Base-by-base conservation (phyloP, 2,113 vertebrate genomes). In the Python bivittatus region DNA sequence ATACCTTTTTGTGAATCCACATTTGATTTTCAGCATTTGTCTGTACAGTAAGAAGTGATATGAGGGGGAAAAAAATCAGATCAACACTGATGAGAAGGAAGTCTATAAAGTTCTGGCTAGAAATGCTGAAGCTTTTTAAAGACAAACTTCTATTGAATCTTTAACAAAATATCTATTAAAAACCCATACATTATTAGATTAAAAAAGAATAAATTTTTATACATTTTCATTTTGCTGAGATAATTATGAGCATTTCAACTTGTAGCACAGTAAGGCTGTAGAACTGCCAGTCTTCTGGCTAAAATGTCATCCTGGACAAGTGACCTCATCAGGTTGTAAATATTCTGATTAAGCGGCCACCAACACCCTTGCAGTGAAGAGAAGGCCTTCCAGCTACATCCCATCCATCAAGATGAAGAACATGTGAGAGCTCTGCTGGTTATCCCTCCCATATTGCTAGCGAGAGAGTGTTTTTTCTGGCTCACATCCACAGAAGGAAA, bases 391-490 rank as follows among this genome's bases (percentile, higher is more conserved):
- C 91, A 92, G 93, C 84, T 93, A 93, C 64, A 61, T 94, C 91
- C 94, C 93, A 95, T 95, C 93, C 58, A 91, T 94, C 84, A 96
- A 91, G 87, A 93, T 90, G 90, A 95, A 92, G 91, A 95, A 94
- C 92, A 94, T 90, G 90, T 89, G 95, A 93, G 95, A 93, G 85
- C 25, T 92, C 86, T 94, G 79, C 95, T 96, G 95, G 88, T 93
- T 89, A 61, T 95, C 93, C 90, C 85, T 95, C 96, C 90, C 91
- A 88, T 95, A 92, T 94, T 94, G 90, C 88, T 93, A 95, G 68
- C 88, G 92, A 93, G 96, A 93, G 96, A 91, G 88, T 98, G 96
- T 97, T 98, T 97, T 96, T 92, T 96, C 96, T 98, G 97, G 97
- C 97, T 95, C 91, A 60, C 52, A 86, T 97, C 97, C 97, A 97